These are phyloP conservation scores for Eupithecia vulgata DNA, from an alignment of 2,888 invertebrate species.

Conservation along the genomic window DNA sequence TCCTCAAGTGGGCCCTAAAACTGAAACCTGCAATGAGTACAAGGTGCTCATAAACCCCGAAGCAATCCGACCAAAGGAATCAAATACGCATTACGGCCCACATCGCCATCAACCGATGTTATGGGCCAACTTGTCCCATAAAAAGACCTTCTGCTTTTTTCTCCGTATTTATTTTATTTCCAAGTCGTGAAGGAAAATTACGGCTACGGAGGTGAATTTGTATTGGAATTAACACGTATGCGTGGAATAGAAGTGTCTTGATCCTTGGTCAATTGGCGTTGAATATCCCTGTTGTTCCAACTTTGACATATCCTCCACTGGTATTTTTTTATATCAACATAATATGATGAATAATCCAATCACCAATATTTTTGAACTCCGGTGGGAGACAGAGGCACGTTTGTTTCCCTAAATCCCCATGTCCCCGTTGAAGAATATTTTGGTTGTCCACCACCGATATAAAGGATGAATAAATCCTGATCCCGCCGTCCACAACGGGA, in stretches of 20 bases:
- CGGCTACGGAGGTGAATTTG: conserved; percentile 22
- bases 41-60: not conserved
- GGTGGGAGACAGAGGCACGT: too few species aligned
- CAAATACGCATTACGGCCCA: conserved; percentile 36
- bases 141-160: conserved; percentile 36
- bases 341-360: too few species aligned
- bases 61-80: conserved; percentile 27
- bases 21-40: conserved; percentile 4
- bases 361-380: too few species aligned
- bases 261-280: not conserved
- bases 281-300: too few species aligned
- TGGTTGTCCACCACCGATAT: too few species aligned
- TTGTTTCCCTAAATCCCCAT: too few species aligned
- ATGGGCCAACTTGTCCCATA: conserved; percentile 35
- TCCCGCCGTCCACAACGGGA: too few species aligned
- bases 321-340: too few species aligned
- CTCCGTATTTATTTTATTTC: conserved; percentile 34
- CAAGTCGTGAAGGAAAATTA: conserved; percentile 30
- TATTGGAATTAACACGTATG: conserved; percentile 27
- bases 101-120: conserved; percentile 35
- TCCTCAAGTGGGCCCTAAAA: conserved; percentile 9
- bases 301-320: too few species aligned
- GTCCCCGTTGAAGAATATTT: too few species aligned
- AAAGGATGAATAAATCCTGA: too few species aligned
- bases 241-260: not conserved